phyloP scores from a whole-genome alignment of 2,797 vertebrate genomes.

The Epinephelus malabaricus region DNA sequence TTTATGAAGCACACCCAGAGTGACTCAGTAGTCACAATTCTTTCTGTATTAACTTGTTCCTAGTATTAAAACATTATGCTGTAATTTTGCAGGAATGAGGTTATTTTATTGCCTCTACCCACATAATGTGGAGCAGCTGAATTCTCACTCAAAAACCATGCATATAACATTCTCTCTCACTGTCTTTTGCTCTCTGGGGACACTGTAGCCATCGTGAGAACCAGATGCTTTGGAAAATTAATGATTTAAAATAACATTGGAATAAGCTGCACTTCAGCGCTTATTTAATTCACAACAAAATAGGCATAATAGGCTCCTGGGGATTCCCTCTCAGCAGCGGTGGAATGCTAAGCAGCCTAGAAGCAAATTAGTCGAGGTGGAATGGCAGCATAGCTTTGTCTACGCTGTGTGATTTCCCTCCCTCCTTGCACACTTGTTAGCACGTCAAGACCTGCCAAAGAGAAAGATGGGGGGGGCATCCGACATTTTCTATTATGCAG shows the following conservation, averaged over 20 bases:
- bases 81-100: conserved; percentile 35
- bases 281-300: conserved; percentile 89
- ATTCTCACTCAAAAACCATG: conserved; percentile 56
- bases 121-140: conserved; percentile 31
- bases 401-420: conserved; percentile 76
- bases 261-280: conserved; percentile 83
- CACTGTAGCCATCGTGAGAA: conserved; percentile 77
- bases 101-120: conserved; percentile 48
- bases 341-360: conserved; percentile 86
- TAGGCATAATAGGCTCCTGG: conserved; percentile 88
- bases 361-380: conserved; percentile 85
- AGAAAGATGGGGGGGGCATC: conserved; percentile 15
- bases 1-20: conserved; percentile 22
- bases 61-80: conserved; percentile 25
- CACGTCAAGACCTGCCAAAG: conserved; percentile 62
- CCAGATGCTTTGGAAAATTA: conserved; percentile 83
- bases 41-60: conserved; percentile 32
- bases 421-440: conserved; percentile 75
- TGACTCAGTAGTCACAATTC: conserved; percentile 32
- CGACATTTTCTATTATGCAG: conserved; percentile 77
- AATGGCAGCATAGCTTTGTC: conserved; percentile 77
- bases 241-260: conserved; percentile 85
- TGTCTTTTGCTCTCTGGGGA: conserved; percentile 76
- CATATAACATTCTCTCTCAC: conserved; percentile 57
- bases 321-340: conserved; percentile 83